Percentiles rank a stretch among this genome's conserved stretches.
Conservation (phyloP, 2,113 vertebrate genomes). For the Neotoma lepida region DNA sequence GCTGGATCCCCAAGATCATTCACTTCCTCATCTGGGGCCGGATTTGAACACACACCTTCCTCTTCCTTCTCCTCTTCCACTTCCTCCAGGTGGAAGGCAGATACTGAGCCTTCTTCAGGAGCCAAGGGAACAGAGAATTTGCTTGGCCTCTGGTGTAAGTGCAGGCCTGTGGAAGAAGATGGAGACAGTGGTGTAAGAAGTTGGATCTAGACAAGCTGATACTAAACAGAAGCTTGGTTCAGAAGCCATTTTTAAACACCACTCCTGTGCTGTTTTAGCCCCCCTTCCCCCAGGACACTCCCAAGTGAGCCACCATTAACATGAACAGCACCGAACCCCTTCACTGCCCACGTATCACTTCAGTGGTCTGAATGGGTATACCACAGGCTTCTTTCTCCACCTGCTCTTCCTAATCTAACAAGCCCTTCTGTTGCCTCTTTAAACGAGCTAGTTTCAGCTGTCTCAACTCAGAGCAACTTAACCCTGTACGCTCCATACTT, state of each 20-base stretch:
- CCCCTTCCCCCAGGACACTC: neutral
- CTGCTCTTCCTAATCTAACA: neutral
- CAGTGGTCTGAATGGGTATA: neutral
- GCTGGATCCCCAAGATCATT: slow-evolving; percentile 90
- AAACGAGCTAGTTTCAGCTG: slow-evolving; percentile 48
- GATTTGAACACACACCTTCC: slow-evolving; percentile 51
- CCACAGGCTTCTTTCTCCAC: neutral
- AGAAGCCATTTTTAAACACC: neutral
- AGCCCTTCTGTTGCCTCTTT: neutral
- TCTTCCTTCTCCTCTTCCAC: slow-evolving; percentile 41
- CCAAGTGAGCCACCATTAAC: neutral
- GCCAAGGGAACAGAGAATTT: neutral
- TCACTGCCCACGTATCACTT: neutral
- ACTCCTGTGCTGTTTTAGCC: neutral
- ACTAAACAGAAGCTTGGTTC: neutral
- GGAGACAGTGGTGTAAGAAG: neutral
- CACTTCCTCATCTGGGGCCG: slow-evolving; percentile 50
- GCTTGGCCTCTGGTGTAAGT: slow-evolving; percentile 8
- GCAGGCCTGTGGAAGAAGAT: slow-evolving; percentile 4
- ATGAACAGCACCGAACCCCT: neutral
- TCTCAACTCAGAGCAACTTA: neutral
- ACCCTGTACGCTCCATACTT: neutral
- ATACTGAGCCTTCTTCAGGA: neutral
- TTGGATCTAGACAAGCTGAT: neutral
- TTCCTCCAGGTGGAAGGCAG: neutral